Conservation (phyloP, 2,113 vertebrate genomes). For the Rhea americana region DNA sequence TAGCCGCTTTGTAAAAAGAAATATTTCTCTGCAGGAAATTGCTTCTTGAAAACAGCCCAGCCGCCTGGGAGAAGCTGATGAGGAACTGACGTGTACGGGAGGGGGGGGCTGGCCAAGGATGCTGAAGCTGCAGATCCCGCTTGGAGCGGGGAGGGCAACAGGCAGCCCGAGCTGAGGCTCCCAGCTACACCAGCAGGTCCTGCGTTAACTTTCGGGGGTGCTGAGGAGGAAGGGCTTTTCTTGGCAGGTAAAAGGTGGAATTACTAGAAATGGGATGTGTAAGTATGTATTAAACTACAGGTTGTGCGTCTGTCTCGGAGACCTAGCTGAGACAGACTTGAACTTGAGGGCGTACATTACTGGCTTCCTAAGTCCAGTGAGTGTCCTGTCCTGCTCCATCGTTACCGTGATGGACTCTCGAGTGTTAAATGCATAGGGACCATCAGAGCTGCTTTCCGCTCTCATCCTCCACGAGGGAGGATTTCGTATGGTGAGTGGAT, state of each 20-base stretch:
- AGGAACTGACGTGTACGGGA: neutral
- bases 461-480: neutral
- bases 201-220: neutral
- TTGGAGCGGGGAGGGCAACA: fast-evolving
- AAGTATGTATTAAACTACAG: neutral
- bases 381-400: neutral
- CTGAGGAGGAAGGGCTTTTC: neutral
- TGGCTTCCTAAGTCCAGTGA: neutral
- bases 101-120: neutral
- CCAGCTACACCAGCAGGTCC: neutral
- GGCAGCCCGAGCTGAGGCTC: neutral
- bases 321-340: neutral
- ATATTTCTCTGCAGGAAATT: conserved; percentile 43
- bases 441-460: neutral
- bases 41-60: neutral
- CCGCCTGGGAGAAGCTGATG: neutral
- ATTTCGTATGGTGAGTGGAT: neutral
- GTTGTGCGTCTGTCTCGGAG: neutral
- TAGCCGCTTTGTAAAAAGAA: conserved; percentile 17
- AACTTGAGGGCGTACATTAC: neutral
- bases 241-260: neutral
- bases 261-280: neutral
- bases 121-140: neutral
- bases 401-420: neutral
- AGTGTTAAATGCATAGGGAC: neutral